phyloP scores from a whole-genome alignment of 2,888 invertebrate genomes.

The Mylabris sibirica region DNA sequence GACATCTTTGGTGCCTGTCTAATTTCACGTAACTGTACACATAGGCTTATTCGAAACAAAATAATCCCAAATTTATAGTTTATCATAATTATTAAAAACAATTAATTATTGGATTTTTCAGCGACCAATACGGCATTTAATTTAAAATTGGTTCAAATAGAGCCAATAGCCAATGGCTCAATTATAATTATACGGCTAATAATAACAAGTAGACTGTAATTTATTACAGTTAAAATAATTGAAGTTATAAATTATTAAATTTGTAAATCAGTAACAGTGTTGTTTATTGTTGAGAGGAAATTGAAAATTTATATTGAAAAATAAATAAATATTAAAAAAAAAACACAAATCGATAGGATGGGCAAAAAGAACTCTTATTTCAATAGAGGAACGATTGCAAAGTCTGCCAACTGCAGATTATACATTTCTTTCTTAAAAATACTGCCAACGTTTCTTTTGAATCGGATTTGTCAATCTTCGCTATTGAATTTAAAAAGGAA shows the following conservation, averaged over 20 bases:
- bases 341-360: neutral
- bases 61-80: neutral
- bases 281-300: neutral
- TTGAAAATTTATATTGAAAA: neutral
- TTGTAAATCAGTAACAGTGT: neutral
- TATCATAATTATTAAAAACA: neutral
- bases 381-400: conserved; percentile 9
- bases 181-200: neutral
- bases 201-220: neutral
- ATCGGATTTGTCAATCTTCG: conserved; percentile 11
- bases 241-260: neutral
- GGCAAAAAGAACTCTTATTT: neutral
- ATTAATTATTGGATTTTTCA: conserved; percentile 5
- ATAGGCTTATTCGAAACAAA: too few species aligned
- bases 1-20: too few species aligned
- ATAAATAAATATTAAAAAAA: neutral
- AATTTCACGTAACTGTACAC: too few species aligned
- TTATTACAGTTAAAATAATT: neutral
- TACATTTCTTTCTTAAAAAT: conserved; percentile 6
- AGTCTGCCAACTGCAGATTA: conserved; percentile 13
- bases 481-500: conserved; percentile 6
- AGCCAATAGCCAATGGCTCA: neutral
- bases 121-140: neutral
- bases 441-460: conserved; percentile 10
- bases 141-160: neutral